phyloP scores from a whole-genome alignment of 2,113 vertebrate genomes.

The Cacatua alba region DNA sequence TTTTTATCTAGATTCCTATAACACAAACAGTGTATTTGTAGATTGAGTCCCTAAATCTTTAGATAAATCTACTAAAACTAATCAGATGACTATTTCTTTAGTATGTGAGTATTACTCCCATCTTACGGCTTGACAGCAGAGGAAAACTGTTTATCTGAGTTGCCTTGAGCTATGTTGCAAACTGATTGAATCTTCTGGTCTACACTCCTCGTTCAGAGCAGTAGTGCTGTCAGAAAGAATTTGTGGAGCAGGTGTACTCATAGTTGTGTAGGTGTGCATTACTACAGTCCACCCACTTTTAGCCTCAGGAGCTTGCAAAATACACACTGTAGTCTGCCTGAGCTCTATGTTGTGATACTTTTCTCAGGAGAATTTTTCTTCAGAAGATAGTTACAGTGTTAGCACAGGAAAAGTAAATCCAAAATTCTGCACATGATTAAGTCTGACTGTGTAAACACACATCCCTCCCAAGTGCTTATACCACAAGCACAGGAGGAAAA shows the following conservation, averaged over 20 bases:
- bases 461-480: not conserved
- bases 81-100: not conserved
- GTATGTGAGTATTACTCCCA: not conserved
- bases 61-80: not conserved
- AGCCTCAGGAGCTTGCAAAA: constrained; percentile 16
- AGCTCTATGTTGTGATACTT: not conserved
- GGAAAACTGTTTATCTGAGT: not conserved
- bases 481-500: not conserved
- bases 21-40: not conserved
- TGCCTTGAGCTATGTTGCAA: not conserved
- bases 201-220: not conserved
- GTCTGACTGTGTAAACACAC: not conserved
- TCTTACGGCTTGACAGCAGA: not conserved
- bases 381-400: not conserved
- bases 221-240: constrained; percentile 3
- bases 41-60: not conserved
- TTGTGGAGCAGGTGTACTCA: not conserved
- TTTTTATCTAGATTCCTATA: not conserved
- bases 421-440: constrained; percentile 25
- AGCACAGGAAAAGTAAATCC: not conserved
- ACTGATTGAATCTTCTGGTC: not conserved
- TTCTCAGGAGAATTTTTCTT: constrained; percentile 7
- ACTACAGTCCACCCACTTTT: constrained; percentile 22
- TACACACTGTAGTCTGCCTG: not conserved
- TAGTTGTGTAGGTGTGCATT: not conserved